A percentile compares a stretch with the other conserved stretches of the same genome.
These are phyloP conservation scores for Calliscelio sp. DNA, from an alignment of 2,888 invertebrate genomes.

Conservation along the genomic window DNA sequence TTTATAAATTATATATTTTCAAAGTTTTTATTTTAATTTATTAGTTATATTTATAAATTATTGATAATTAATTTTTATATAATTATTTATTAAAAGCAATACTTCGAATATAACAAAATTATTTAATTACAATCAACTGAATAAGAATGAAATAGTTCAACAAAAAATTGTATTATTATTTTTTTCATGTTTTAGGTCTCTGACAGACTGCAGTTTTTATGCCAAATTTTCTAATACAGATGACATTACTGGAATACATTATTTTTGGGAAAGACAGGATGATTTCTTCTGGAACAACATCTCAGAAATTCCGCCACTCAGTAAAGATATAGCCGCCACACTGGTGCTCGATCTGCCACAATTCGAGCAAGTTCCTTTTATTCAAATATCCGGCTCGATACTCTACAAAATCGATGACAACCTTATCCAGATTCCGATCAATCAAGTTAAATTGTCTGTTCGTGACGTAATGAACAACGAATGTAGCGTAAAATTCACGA, in stretches of 20 bases:
- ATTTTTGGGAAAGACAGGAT: slow-evolving; percentile 79
- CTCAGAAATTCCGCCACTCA: slow-evolving; percentile 70
- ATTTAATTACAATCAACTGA: no score
- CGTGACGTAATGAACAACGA: slow-evolving; percentile 74
- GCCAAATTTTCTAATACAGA: slow-evolving; percentile 55
- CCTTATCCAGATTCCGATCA: slow-evolving; percentile 78
- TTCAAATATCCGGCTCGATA: slow-evolving; percentile 78
- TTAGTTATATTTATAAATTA: no score
- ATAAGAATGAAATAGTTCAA: no score
- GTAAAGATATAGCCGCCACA: slow-evolving; percentile 75
- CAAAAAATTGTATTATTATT: background rate
- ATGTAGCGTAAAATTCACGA: slow-evolving; percentile 74
- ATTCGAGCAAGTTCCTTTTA: slow-evolving; percentile 74
- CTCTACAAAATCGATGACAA: slow-evolving; percentile 78
- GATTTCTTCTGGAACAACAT: slow-evolving; percentile 76
- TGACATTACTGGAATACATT: slow-evolving; percentile 77
- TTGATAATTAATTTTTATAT: no score
- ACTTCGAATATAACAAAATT: no score
- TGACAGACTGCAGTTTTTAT: slow-evolving; percentile 73
- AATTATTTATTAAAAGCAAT: no score
- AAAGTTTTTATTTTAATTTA: no score
- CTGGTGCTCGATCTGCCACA: slow-evolving; percentile 80
- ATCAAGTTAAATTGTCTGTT: slow-evolving; percentile 73
- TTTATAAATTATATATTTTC: no score
- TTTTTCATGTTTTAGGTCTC: slow-evolving; percentile 74